These are phyloP conservation scores for Tetranychus cinnabarinus DNA, from an alignment of 1,140 invertebrate species.

Conservation along the genomic window DNA sequence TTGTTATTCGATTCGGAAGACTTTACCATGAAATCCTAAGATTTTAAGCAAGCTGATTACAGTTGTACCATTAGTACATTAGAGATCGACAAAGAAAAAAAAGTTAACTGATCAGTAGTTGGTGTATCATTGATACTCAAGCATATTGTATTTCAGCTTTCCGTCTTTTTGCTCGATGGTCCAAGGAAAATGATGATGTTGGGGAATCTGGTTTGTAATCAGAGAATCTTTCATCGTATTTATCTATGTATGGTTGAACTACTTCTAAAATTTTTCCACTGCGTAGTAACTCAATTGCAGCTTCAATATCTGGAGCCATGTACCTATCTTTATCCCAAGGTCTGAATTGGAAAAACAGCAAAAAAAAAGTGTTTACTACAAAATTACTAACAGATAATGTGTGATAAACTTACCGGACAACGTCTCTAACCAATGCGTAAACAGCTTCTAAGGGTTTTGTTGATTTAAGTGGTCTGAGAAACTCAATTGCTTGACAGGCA, in stretches of 20 bases:
- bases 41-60: no score
- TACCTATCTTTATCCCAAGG: constrained; percentile 38
- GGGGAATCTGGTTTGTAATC: background rate
- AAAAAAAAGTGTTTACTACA: background rate
- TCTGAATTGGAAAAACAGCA: constrained; percentile 16
- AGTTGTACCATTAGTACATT: no score
- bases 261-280: constrained; percentile 32
- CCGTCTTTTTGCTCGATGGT: background rate
- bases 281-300: constrained; percentile 29
- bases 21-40: no score
- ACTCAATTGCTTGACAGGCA: constrained; percentile 49
- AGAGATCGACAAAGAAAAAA: no score
- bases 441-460: constrained; percentile 42
- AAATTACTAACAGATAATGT: background rate
- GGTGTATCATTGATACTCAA: no score
- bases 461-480: constrained; percentile 40
- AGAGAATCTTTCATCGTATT: background rate
- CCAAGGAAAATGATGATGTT: background rate
- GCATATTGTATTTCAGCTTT: background rate
- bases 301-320: constrained; percentile 40
- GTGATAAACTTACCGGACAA: constrained; percentile 21
- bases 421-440: constrained; percentile 33
- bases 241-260: constrained; percentile 16
- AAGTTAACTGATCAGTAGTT: no score
- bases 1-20: no score